Evolutionary conservation across 2,113 vertebrate genomes (phyloP).

Genomic region (Ammodytes dubius): DNA sequence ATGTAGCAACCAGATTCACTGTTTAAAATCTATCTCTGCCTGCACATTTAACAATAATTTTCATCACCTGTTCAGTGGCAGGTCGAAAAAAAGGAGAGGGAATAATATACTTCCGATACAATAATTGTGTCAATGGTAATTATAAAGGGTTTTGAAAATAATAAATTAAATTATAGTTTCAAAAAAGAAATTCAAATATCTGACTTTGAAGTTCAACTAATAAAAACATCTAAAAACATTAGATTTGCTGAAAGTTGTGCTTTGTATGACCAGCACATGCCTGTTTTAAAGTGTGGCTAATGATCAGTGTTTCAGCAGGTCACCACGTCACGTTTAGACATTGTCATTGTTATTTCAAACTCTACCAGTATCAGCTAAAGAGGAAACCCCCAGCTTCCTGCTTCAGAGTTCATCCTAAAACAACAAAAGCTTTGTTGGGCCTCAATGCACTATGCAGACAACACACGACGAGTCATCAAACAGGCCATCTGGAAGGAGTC

Average conservation of each 20-base stretch:
- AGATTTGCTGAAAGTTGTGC: not conserved
- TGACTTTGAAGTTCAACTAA: not conserved
- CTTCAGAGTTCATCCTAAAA: slow-evolving; percentile 55
- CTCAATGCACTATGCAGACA: slow-evolving; percentile 22
- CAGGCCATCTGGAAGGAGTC: slow-evolving; percentile 59
- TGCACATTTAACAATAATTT: not conserved
- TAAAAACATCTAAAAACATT: not conserved
- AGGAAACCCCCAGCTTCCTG: slow-evolving; percentile 71
- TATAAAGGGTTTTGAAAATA: too few relatives aligned
- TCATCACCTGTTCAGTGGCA: not conserved
- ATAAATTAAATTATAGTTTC: too few relatives aligned
- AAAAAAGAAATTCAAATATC: too few relatives aligned
- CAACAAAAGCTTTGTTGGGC: slow-evolving; percentile 63
- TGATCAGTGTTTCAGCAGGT: slow-evolving; percentile 5
- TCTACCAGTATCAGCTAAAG: slow-evolving; percentile 45
- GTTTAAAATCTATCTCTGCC: not conserved
- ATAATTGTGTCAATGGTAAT: not conserved
- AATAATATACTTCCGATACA: not conserved
- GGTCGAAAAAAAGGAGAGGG: not conserved
- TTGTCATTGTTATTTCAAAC: slow-evolving; percentile 41
- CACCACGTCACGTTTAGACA: slow-evolving; percentile 6
- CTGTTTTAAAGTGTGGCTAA: not conserved
- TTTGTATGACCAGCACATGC: not conserved
- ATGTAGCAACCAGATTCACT: not conserved
- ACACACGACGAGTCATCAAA: slow-evolving; percentile 57